Evolutionary conservation across 2,797 vertebrate genomes (phyloP).

Genomic region (Rhinatrema bivittatum): DNA sequence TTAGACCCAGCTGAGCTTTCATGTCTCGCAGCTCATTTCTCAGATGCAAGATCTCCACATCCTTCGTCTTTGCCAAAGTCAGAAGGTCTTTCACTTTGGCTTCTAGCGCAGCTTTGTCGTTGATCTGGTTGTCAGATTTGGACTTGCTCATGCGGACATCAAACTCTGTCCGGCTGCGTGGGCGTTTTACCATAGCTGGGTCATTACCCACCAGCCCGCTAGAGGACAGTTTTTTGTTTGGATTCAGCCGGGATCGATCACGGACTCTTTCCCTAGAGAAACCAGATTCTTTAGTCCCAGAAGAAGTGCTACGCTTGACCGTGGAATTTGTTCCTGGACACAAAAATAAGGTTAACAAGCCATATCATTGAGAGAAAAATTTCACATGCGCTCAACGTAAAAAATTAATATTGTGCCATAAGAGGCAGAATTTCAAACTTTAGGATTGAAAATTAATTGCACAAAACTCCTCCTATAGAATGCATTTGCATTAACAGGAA

Average conservation of each 20-base stretch:
- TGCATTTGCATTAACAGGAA: too few species aligned
- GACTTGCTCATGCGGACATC: conserved; percentile 90
- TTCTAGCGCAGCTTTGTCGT: conserved; percentile 82
- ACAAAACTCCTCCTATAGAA: too few species aligned
- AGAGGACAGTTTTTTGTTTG: conserved; percentile 72
- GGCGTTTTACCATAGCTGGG: conserved; percentile 63
- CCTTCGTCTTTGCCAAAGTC: conserved; percentile 84
- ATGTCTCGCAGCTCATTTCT: conserved; percentile 81
- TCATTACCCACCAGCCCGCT: conserved; percentile 29
- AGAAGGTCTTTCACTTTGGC: conserved; percentile 85
- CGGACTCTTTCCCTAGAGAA: conserved; percentile 77
- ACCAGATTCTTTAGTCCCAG: conserved; percentile 73
- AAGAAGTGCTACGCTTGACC: conserved; percentile 68
- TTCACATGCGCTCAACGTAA: too few species aligned
- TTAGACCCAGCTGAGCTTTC: conserved; percentile 79
- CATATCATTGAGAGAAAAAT: conserved; percentile 15
- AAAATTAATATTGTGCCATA: too few species aligned
- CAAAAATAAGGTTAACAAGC: background rate
- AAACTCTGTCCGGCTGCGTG: conserved; percentile 67
- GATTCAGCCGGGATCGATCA: conserved; percentile 67
- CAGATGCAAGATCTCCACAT: conserved; percentile 85
- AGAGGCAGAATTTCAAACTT: too few species aligned
- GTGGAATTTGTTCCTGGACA: conserved; percentile 48
- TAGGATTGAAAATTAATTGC: too few species aligned
- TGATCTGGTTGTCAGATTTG: conserved; percentile 88